Conservation (phyloP, 1,140 invertebrate genomes). For the Gyrodactylus salaris region DNA sequence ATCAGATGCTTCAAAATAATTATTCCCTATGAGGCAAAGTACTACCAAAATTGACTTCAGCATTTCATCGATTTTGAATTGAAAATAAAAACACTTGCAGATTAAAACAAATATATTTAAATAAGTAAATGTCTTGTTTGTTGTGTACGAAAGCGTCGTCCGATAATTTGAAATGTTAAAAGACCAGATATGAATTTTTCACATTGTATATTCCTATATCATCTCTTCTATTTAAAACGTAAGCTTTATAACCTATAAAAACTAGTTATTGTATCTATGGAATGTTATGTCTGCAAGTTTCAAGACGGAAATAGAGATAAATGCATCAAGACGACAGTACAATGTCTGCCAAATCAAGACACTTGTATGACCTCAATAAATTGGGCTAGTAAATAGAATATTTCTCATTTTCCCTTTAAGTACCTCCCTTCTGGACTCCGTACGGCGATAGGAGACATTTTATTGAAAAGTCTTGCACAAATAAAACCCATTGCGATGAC, state of each 20-base stretch:
- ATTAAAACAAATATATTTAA: neutral
- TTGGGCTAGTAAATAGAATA: constrained; percentile 13
- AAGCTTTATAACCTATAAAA: too few relatives aligned
- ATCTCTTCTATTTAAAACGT: too few relatives aligned
- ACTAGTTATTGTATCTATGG: too few relatives aligned
- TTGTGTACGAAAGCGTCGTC: too few relatives aligned
- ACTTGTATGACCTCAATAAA: constrained; percentile 27
- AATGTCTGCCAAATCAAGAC: constrained; percentile 50
- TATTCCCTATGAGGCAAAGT: too few relatives aligned
- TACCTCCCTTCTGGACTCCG: constrained; percentile 63
- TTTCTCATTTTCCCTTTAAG: constrained; percentile 19
- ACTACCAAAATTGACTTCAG: neutral
- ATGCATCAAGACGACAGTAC: constrained; percentile 56
- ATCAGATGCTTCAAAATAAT: too few relatives aligned
- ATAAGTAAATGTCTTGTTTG: neutral
- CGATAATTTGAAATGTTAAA: too few relatives aligned
- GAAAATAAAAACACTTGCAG: neutral
- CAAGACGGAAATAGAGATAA: constrained; percentile 70
- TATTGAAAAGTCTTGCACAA: constrained; percentile 57
- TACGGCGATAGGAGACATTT: constrained; percentile 68
- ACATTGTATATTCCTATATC: too few relatives aligned
- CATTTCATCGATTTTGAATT: neutral
- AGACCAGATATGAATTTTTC: too few relatives aligned
- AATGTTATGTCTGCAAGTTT: constrained; percentile 67
- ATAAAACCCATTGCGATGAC: constrained; percentile 38